A percentile compares a stretch with the other conserved stretches of the same genome.
These are phyloP conservation scores for Euzophera pinguis DNA, from an alignment of 2,888 invertebrate genomes.

Conservation along the genomic window DNA sequence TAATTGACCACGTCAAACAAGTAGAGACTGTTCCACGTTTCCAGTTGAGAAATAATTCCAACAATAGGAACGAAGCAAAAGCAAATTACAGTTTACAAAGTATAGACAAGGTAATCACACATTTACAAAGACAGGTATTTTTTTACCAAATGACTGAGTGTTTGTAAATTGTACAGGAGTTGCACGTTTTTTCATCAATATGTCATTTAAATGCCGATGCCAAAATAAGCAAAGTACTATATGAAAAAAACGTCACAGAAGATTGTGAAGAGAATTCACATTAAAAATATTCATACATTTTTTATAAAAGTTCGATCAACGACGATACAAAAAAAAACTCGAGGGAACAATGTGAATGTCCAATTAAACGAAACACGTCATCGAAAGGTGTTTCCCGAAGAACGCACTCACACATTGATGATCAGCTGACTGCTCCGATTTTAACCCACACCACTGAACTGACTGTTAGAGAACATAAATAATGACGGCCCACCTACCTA, in stretches of 20 bases:
- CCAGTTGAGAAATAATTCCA: slow-evolving; percentile 15
- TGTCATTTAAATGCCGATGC: no score
- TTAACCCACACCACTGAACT: slow-evolving; percentile 74
- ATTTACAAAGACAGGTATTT: slow-evolving; percentile 34
- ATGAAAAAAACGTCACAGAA: neutral
- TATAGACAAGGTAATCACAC: slow-evolving; percentile 42
- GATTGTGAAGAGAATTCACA: neutral
- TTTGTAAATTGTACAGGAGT: slow-evolving; percentile 11
- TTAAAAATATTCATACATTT: slow-evolving; percentile 3
- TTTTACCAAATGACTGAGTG: slow-evolving; percentile 39
- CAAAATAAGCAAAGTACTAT: no score
- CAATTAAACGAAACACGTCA: slow-evolving; percentile 79
- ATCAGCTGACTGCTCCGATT: slow-evolving; percentile 80
- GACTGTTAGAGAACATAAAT: slow-evolving; percentile 80
- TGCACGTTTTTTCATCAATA: neutral
- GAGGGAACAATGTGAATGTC: slow-evolving; percentile 75
- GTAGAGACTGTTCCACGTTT: neutral
- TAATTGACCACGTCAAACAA: no score
- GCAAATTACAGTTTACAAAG: slow-evolving; percentile 39
- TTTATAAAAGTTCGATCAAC: slow-evolving; percentile 18
- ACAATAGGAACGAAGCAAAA: slow-evolving; percentile 29
- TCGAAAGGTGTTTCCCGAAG: slow-evolving; percentile 80
- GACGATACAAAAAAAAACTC: slow-evolving; percentile 46
- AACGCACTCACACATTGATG: slow-evolving; percentile 65
- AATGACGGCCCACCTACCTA: slow-evolving; percentile 79